Evolutionary conservation across 2,113 vertebrate genomes (phyloP).

Genomic region (Enhydra lutris): DNA sequence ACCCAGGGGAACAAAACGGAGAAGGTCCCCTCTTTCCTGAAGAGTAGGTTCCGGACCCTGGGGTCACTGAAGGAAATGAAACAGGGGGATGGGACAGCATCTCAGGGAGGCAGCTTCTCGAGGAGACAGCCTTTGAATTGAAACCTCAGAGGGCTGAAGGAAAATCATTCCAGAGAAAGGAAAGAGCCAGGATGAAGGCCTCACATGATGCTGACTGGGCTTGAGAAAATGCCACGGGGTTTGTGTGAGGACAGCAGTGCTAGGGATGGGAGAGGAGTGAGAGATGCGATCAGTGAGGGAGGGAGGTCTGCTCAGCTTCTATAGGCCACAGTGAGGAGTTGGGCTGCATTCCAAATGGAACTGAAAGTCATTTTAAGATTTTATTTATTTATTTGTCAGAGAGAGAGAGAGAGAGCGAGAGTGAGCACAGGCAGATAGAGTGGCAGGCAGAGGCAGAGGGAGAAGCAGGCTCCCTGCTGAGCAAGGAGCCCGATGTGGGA

Average conservation of each 20-base stretch:
- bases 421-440: too few species aligned
- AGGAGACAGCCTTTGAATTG: not conserved
- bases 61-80: not conserved
- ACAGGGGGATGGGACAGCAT: accelerated
- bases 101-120: not conserved
- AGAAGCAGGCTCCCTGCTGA: too few species aligned
- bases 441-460: too few species aligned
- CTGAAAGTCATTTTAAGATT: not conserved
- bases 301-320: not conserved
- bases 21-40: not conserved
- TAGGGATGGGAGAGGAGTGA: accelerated
- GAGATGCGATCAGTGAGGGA: accelerated
- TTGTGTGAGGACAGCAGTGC: not conserved
- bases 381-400: too few species aligned
- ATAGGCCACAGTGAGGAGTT: not conserved
- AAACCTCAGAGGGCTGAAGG: not conserved
- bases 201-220: not conserved
- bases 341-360: not conserved
- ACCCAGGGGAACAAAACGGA: not conserved
- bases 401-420: too few species aligned
- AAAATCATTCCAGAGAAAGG: not conserved
- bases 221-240: not conserved
- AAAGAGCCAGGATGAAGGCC: not conserved
- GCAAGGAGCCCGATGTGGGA: too few species aligned
- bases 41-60: not conserved